Percentiles rank a stretch among this genome's conserved stretches.
Evolutionary conservation across 2,113 vertebrate species (phyloP).

Genomic region (Ginglymostoma cirratum): DNA sequence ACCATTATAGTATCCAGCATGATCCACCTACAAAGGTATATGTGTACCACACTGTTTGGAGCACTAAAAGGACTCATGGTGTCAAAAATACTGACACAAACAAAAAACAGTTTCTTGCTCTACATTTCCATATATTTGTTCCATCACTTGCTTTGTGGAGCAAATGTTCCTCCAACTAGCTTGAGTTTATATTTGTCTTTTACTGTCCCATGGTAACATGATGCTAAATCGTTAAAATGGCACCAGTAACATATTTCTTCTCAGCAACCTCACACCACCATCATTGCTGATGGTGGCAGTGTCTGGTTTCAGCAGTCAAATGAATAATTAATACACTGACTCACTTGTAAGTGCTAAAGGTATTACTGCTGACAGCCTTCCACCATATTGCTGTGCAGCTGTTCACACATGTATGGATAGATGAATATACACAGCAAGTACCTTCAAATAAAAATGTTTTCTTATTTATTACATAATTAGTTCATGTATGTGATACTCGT

Average conservation of each 20-base stretch:
- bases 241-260: conserved; percentile 33
- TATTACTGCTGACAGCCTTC: conserved; percentile 16
- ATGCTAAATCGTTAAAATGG: conserved; percentile 29
- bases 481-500: not conserved
- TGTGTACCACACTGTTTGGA: not conserved
- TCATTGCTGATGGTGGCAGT: conserved; percentile 20
- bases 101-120: not conserved
- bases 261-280: conserved; percentile 18
- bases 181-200: not conserved
- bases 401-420: conserved; percentile 9
- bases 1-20: too few species aligned
- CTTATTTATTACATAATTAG: not conserved
- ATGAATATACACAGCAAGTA: conserved; percentile 23
- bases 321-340: conserved; percentile 36
- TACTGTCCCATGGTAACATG: conserved; percentile 9
- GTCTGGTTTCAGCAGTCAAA: conserved; percentile 34
- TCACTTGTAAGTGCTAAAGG: conserved; percentile 15
- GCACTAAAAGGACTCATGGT: not conserved
- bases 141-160: not conserved
- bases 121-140: not conserved
- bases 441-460: conserved; percentile 21
- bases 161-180: not conserved
- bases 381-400: conserved; percentile 14
- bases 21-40: not conserved
- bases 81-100: not conserved